A percentile compares a stretch with the other conserved stretches of the same genome.
Conservation (phyloP, 1,140 invertebrate species). For the Aricia agestis region DNA sequence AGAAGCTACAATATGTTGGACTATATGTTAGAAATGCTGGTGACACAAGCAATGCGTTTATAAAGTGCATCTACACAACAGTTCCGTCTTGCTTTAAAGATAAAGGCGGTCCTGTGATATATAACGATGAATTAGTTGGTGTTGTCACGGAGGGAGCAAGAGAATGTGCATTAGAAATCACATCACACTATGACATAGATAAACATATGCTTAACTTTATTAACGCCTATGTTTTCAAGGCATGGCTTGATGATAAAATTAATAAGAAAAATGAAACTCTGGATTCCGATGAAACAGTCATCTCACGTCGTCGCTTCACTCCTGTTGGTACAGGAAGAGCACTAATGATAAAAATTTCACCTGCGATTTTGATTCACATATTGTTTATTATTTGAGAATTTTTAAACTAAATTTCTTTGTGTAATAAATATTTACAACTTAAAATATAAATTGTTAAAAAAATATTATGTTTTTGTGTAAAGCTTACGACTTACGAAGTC, state of each 20-base stretch:
- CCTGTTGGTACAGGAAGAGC: background rate
- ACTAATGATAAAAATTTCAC: background rate
- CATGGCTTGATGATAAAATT: constrained; percentile 59
- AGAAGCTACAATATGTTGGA: constrained; percentile 56
- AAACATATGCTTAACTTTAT: constrained; percentile 50
- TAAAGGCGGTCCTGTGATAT: constrained; percentile 54
- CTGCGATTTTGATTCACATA: background rate
- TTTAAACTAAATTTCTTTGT: background rate
- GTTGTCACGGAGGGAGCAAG: constrained; percentile 47
- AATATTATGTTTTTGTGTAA: too few species aligned
- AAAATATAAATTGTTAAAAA: too few species aligned
- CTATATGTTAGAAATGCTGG: constrained; percentile 37
- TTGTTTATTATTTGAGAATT: background rate
- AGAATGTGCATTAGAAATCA: constrained; percentile 54
- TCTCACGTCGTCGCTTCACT: background rate
- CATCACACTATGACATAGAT: constrained; percentile 47
- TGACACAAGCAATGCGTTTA: constrained; percentile 37
- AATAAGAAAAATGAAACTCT: constrained; percentile 24
- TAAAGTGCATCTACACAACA: constrained; percentile 63
- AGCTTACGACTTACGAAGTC: too few species aligned
- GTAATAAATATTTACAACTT: too few species aligned
- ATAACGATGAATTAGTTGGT: constrained; percentile 55
- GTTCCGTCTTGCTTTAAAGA: constrained; percentile 60
- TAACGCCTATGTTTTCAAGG: constrained; percentile 51
- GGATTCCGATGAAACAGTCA: background rate